Evolutionary conservation across 1,140 invertebrate genomes (phyloP).

Genomic region (Sinonovacula constricta): DNA sequence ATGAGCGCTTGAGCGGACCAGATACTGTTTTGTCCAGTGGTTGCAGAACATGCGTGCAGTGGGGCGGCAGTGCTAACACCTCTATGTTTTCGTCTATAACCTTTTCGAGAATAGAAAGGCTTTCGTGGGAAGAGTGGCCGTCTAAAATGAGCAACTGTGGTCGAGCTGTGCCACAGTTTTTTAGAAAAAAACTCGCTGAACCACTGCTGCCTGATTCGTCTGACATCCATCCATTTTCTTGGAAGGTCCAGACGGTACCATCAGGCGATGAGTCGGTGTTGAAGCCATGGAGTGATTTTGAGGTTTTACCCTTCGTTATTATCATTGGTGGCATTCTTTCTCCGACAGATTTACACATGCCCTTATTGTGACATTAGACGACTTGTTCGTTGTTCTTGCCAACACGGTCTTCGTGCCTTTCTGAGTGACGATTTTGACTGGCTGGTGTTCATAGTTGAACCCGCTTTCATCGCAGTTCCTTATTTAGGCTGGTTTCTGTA

Average conservation of each 20-base stretch:
- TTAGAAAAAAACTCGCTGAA: slow-evolving; percentile 46
- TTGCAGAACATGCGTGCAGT: slow-evolving; percentile 32
- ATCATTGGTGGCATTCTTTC: slow-evolving; percentile 35
- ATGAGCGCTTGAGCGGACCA: slow-evolving; percentile 22
- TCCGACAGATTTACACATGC: background rate
- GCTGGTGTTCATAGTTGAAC: slow-evolving; percentile 7
- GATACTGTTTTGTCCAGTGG: slow-evolving; percentile 21
- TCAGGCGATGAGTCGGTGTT: slow-evolving; percentile 15
- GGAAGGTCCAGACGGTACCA: slow-evolving; percentile 36
- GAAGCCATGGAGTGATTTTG: slow-evolving; percentile 28
- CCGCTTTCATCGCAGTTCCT: slow-evolving; percentile 5
- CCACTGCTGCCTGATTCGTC: slow-evolving; percentile 49
- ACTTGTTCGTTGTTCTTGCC: background rate
- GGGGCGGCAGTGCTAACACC: slow-evolving; percentile 17
- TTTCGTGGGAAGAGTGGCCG: slow-evolving; percentile 46
- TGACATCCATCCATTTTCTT: slow-evolving; percentile 51
- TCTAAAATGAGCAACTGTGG: slow-evolving; percentile 52
- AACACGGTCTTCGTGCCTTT: background rate
- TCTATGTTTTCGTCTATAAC: slow-evolving; percentile 38
- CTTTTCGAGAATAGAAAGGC: slow-evolving; percentile 26
- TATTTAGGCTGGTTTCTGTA: background rate
- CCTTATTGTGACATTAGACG: background rate
- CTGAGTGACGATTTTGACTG: background rate
- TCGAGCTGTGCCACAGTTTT: slow-evolving; percentile 46
- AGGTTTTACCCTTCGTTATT: slow-evolving; percentile 52